Conservation (phyloP, 2,113 vertebrate species). For the Pituophis catenifer region DNA sequence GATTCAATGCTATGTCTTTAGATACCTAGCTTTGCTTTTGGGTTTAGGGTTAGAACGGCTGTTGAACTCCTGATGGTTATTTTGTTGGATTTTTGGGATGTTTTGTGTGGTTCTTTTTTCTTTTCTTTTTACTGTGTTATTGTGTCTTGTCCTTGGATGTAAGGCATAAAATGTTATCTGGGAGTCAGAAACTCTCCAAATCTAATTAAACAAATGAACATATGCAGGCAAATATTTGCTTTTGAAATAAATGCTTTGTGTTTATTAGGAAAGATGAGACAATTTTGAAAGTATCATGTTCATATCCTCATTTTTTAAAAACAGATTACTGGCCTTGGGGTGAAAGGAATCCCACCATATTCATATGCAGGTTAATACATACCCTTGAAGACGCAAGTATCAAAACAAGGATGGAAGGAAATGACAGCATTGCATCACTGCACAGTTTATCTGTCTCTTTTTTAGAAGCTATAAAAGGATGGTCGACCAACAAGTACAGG, state of each 20-base stretch:
- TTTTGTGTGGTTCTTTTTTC: background rate
- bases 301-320: conserved; percentile 33
- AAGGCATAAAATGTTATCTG: background rate
- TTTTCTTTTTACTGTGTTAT: background rate
- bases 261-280: background rate
- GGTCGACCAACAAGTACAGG: background rate
- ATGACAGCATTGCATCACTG: background rate
- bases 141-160: background rate
- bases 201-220: background rate
- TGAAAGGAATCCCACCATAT: conserved; percentile 79
- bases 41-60: background rate
- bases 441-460: conserved; percentile 8
- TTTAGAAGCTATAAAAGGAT: background rate
- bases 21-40: background rate
- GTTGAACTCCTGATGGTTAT: background rate
- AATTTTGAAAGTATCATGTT: background rate
- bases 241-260: background rate
- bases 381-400: background rate
- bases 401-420: background rate
- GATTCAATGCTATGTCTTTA: background rate
- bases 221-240: background rate
- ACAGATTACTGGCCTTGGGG: conserved; percentile 84
- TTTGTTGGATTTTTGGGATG: background rate
- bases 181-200: background rate
- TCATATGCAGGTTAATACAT: conserved; percentile 74